A percentile compares a stretch with the other conserved stretches of the same genome.
Conservation (phyloP, 1,140 invertebrate species). For the Agrypnia vestita region DNA sequence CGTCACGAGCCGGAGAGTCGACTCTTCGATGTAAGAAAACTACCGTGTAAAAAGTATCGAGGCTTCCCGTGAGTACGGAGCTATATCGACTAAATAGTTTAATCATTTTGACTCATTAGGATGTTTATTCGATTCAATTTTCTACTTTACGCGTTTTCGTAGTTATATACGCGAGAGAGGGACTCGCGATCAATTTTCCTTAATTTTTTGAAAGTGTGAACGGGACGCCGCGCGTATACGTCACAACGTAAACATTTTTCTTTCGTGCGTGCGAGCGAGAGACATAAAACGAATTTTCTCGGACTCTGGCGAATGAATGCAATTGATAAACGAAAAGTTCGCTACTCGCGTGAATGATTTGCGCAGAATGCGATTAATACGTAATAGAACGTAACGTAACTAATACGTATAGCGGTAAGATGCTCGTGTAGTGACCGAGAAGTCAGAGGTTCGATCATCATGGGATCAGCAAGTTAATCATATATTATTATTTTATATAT, state of each 20-base stretch:
- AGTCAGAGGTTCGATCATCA: too few relatives aligned
- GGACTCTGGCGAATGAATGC: too few relatives aligned
- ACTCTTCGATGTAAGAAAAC: not conserved
- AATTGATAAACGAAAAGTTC: too few relatives aligned
- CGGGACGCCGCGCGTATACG: conserved; percentile 4
- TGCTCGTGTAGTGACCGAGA: too few relatives aligned
- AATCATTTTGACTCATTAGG: not conserved
- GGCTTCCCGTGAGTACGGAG: not conserved
- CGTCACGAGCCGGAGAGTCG: conserved; percentile 17
- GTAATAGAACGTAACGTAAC: too few relatives aligned
- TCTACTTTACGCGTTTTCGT: not conserved
- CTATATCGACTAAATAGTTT: not conserved
- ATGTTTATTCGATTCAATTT: not conserved
- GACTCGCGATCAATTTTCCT: conserved; percentile 20
- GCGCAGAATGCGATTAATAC: too few relatives aligned
- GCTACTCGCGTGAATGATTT: too few relatives aligned
- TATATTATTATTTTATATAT: too few relatives aligned
- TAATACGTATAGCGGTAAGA: too few relatives aligned
- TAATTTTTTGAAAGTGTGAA: conserved; percentile 13
- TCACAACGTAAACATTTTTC: conserved; percentile 28
- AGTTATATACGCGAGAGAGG: conserved; percentile 11
- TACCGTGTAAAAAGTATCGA: not conserved
- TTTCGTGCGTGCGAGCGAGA: not conserved
- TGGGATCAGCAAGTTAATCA: too few relatives aligned
- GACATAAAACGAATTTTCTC: too few relatives aligned